These are phyloP conservation scores for Macrosoma leucophasiata DNA, from an alignment of 2,888 invertebrate species.

Conservation along the genomic window DNA sequence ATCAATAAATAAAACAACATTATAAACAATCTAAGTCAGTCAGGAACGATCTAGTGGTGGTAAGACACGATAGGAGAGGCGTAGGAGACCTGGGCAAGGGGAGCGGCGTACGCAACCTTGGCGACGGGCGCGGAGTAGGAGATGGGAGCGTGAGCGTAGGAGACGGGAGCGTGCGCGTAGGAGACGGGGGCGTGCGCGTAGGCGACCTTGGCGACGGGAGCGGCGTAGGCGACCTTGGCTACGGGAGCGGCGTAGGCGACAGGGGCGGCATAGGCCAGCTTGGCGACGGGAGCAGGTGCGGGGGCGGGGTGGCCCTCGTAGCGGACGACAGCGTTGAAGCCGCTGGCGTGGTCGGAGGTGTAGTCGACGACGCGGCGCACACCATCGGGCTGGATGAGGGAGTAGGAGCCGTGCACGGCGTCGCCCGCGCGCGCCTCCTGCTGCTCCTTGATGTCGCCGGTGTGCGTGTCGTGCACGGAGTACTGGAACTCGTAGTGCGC, in stretches of 20 bases:
- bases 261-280: slow-evolving; percentile 28
- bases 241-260: slow-evolving; percentile 33
- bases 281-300: slow-evolving; percentile 28
- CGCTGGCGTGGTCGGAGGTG: slow-evolving; percentile 56
- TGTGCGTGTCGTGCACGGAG: slow-evolving; percentile 60
- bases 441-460: slow-evolving; percentile 65
- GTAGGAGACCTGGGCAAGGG: slow-evolving; percentile 46
- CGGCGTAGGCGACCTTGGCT: slow-evolving; percentile 36
- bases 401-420: slow-evolving; percentile 62
- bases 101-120: slow-evolving; percentile 31
- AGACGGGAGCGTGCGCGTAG: slow-evolving; percentile 52
- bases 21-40: slow-evolving; percentile 9
- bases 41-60: slow-evolving; percentile 43
- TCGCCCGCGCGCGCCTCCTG: slow-evolving; percentile 61
- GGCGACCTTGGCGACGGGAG: slow-evolving; percentile 35
- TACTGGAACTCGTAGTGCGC: slow-evolving; percentile 63
- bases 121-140: slow-evolving; percentile 32
- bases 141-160: slow-evolving; percentile 53
- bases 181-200: slow-evolving; percentile 36
- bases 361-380: slow-evolving; percentile 63
- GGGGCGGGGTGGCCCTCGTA: slow-evolving; percentile 54
- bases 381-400: slow-evolving; percentile 67
- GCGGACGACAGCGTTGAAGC: slow-evolving; percentile 64
- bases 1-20: slow-evolving; percentile 31
- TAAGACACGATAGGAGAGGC: slow-evolving; percentile 57